Percentiles rank a stretch among this genome's conserved stretches.
Evolutionary conservation across 2,113 vertebrate species (phyloP).

Genomic region (Spea bombifrons): DNA sequence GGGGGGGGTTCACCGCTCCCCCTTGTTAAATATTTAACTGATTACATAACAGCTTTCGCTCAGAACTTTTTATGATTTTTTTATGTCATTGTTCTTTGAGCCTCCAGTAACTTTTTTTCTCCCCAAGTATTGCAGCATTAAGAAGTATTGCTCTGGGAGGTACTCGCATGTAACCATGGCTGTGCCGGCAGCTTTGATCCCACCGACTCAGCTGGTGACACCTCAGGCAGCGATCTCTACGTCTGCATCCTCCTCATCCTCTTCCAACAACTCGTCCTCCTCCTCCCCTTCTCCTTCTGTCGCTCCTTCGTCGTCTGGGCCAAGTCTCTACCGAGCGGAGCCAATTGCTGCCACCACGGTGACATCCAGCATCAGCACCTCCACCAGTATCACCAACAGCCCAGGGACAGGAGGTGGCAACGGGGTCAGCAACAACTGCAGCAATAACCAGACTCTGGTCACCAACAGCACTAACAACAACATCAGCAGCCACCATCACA

Average conservation of each 20-base stretch:
- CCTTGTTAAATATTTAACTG: conserved; percentile 20
- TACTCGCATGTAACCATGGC: conserved; percentile 87
- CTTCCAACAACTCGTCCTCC: conserved; percentile 70
- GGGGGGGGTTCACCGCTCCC: conserved; percentile 46
- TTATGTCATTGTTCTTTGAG: conserved; percentile 8
- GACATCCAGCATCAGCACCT: conserved; percentile 64
- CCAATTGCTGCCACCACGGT: conserved; percentile 56
- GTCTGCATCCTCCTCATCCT: conserved; percentile 71
- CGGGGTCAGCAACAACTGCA: conserved; percentile 28
- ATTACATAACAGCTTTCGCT: conserved; percentile 52
- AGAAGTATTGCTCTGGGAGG: conserved; percentile 8
- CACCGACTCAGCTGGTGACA: conserved; percentile 80
- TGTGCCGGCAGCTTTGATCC: conserved; percentile 92
- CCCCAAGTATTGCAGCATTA: neutral
- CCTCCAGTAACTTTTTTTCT: neutral
- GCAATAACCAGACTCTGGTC: conserved; percentile 42
- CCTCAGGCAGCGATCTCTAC: conserved; percentile 82
- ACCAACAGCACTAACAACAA: conserved; percentile 49
- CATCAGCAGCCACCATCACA: conserved; percentile 39
- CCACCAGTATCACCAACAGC: conserved; percentile 51
- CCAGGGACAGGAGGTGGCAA: conserved; percentile 31
- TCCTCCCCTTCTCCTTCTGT: conserved; percentile 83
- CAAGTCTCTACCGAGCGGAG: conserved; percentile 56
- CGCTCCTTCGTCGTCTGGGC: conserved; percentile 57
- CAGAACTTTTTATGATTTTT: conserved; percentile 21